Percentiles rank a stretch among this genome's conserved stretches.
Conservation (phyloP, 2,797 vertebrate genomes). For the Salarias fasciatus region DNA sequence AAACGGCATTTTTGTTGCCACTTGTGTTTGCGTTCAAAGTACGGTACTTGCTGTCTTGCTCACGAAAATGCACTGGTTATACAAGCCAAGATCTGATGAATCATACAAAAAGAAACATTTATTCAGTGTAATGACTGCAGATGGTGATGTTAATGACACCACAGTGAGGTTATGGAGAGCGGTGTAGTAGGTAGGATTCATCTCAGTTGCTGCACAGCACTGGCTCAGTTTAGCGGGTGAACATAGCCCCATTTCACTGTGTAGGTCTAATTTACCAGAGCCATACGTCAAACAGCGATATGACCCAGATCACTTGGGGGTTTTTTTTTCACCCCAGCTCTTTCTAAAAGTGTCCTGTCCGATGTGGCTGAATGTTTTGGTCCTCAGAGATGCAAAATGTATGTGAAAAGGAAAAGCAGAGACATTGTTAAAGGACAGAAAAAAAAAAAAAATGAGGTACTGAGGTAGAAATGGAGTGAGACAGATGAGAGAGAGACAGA, state of each 20-base stretch:
- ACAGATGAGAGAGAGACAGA: conserved; percentile 57
- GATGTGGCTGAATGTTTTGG: conserved; percentile 39
- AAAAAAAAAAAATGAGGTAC: conserved; percentile 42
- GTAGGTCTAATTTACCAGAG: conserved; percentile 43
- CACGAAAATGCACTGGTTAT: conserved; percentile 48
- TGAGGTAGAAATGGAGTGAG: conserved; percentile 61
- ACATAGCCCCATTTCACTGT: conserved; percentile 46
- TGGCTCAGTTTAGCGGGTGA: conserved; percentile 48
- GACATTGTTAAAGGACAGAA: conserved; percentile 29
- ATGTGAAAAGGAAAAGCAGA: conserved; percentile 32
- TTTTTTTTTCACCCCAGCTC: conserved; percentile 5
- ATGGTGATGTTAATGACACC: conserved; percentile 17
- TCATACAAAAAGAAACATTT: conserved; percentile 15
- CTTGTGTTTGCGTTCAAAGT: too few relatives aligned
- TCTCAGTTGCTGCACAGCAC: conserved; percentile 46
- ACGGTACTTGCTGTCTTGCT: conserved; percentile 50
- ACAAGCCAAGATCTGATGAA: conserved; percentile 28
- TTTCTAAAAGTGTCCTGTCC: conserved; percentile 47
- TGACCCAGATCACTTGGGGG: conserved; percentile 71
- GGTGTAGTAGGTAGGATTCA: conserved; percentile 46
- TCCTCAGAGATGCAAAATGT: conserved; percentile 55
- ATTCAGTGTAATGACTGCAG: conserved; percentile 19
- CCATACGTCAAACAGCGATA: conserved; percentile 64
- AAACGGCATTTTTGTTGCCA: conserved; percentile 30
- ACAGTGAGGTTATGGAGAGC: conserved; percentile 52